Conservation (phyloP, 2,888 invertebrate species). For the Cistogaster globosa region DNA sequence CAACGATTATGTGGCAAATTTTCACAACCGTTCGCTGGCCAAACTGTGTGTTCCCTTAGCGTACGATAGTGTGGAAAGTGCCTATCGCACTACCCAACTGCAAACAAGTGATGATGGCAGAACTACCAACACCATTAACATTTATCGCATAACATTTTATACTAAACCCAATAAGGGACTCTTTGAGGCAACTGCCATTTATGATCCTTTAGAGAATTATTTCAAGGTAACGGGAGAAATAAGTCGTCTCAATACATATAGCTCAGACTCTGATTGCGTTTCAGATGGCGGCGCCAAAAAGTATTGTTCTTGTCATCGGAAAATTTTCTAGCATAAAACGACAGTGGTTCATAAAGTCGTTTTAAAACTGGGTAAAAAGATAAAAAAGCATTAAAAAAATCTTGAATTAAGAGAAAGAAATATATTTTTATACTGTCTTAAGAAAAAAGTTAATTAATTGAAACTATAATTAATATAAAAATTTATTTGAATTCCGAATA, state of each 20-base stretch:
- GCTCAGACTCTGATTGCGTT: slow-evolving; percentile 84
- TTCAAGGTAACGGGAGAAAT: slow-evolving; percentile 85
- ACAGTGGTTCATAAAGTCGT: slow-evolving; percentile 40
- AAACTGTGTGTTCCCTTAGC: slow-evolving; percentile 84
- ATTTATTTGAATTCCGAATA: background rate
- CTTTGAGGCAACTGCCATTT: slow-evolving; percentile 88
- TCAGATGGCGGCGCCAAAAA: slow-evolving; percentile 84
- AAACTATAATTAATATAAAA: background rate
- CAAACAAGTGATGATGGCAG: slow-evolving; percentile 57
- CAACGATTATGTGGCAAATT: slow-evolving; percentile 78
- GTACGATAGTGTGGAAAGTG: slow-evolving; percentile 84
- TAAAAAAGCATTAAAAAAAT: slow-evolving; percentile 23
- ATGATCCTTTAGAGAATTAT: slow-evolving; percentile 78
- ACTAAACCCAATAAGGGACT: slow-evolving; percentile 87
- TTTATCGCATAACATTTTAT: slow-evolving; percentile 88
- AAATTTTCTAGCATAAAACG: slow-evolving; percentile 70
- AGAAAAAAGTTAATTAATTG: background rate
- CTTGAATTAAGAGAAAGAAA: background rate
- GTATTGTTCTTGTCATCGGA: slow-evolving; percentile 84
- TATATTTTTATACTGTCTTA: slow-evolving; percentile 50
- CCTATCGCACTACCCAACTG: slow-evolving; percentile 81
- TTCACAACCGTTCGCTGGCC: slow-evolving; percentile 78
- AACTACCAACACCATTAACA: slow-evolving; percentile 74
- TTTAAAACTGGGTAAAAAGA: slow-evolving; percentile 35
- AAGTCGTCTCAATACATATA: slow-evolving; percentile 85